Percentiles rank a stretch among this genome's conserved stretches.
phyloP scores from a whole-genome alignment of 2,888 invertebrate genomes.

The Atethmia centrago region DNA sequence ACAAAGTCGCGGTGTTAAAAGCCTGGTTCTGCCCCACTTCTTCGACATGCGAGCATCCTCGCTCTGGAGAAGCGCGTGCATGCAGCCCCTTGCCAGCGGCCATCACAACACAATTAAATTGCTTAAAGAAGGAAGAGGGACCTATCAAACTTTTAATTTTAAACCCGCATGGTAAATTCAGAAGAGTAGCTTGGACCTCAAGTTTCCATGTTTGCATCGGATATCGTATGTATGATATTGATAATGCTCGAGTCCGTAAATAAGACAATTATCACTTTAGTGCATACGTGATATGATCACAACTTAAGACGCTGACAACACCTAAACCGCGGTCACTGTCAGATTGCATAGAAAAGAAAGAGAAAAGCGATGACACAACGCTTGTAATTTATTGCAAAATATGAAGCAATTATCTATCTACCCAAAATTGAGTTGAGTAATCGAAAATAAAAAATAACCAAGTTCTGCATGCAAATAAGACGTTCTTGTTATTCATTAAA shows the following conservation, averaged over 20 bases:
- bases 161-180: neutral
- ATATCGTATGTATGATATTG: neutral
- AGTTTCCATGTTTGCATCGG: neutral
- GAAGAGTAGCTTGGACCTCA: neutral
- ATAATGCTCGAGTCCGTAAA: slow-evolving; percentile 2
- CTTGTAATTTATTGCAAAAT: too few relatives aligned
- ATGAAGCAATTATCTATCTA: too few relatives aligned
- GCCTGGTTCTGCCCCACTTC: neutral
- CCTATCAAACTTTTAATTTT: neutral
- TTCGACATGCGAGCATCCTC: neutral
- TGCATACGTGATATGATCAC: slow-evolving; percentile 11
- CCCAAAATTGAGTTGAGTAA: too few relatives aligned
- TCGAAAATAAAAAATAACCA: too few relatives aligned
- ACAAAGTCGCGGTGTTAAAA: neutral
- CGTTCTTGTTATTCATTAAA: too few relatives aligned
- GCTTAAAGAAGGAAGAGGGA: too few relatives aligned
- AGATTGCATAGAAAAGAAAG: too few relatives aligned
- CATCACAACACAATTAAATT: neutral
- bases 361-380: too few relatives aligned
- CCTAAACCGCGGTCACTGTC: too few relatives aligned
- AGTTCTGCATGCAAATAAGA: too few relatives aligned
- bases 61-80: neutral
- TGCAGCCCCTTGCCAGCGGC: neutral
- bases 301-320: too few relatives aligned
- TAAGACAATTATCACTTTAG: slow-evolving; percentile 39